These are phyloP conservation scores for Drosophila obscura DNA, from an alignment of 1,140 invertebrate genomes.

Conservation along the genomic window DNA sequence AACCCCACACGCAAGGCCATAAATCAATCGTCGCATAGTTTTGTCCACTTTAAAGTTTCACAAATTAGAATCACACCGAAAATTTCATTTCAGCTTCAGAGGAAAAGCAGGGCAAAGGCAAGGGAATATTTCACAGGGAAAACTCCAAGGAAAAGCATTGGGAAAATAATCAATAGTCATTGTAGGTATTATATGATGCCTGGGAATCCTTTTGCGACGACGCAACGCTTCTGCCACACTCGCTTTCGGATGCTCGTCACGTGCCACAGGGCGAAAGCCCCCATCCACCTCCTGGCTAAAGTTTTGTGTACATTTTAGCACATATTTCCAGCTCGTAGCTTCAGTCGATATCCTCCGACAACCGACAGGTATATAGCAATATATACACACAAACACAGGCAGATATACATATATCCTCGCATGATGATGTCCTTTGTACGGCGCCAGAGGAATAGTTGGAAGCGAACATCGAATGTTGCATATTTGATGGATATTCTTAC, in stretches of 20 bases:
- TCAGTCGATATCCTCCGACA: conserved; percentile 38
- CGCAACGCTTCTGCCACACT: conserved; percentile 34
- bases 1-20: conserved; percentile 36
- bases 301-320: conserved; percentile 72
- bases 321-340: conserved; percentile 56
- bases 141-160: conserved; percentile 10
- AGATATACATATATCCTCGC: too few species aligned
- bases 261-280: conserved; percentile 54
- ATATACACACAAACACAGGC: neutral
- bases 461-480: too few species aligned
- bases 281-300: conserved; percentile 35
- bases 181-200: neutral
- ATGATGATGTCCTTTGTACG: too few species aligned
- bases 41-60: conserved; percentile 47
- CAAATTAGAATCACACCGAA: conserved; percentile 48
- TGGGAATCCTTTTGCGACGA: conserved; percentile 3
- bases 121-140: conserved; percentile 44
- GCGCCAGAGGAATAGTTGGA: too few species aligned
- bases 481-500: too few species aligned
- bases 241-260: conserved; percentile 63
- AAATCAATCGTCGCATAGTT: conserved; percentile 61
- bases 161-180: conserved; percentile 60
- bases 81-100: conserved; percentile 9
- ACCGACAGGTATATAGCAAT: conserved; percentile 19
- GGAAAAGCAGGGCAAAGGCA: too few species aligned